Conservation (phyloP, 2,888 invertebrate genomes). For the Rotaria macrura region DNA sequence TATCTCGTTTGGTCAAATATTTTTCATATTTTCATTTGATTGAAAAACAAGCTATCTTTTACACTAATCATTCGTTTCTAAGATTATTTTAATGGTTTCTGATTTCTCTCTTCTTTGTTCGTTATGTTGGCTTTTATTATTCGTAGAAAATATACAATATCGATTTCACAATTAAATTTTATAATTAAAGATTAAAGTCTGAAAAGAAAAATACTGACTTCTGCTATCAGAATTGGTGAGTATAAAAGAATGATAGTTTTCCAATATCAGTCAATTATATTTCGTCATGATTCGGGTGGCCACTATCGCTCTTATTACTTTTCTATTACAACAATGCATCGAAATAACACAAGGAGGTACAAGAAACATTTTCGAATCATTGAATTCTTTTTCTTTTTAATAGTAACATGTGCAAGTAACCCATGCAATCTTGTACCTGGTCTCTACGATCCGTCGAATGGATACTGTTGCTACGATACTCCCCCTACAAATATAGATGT, state of each 20-base stretch:
- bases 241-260: too few species aligned
- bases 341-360: background rate
- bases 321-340: background rate
- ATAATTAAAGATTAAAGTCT: background rate
- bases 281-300: background rate
- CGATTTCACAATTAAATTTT: background rate
- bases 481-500: background rate
- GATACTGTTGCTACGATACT: background rate
- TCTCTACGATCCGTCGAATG: background rate
- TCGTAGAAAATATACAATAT: background rate
- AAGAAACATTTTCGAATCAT: background rate
- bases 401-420: background rate
- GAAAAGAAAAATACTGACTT: background rate
- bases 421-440: background rate
- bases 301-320: background rate
- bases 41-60: too few species aligned
- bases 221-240: background rate
- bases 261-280: background rate
- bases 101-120: too few species aligned
- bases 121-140: background rate
- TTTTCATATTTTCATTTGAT: too few species aligned
- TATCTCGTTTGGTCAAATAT: too few species aligned
- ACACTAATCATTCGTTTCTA: too few species aligned
- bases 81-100: too few species aligned
- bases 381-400: background rate